Base-by-base conservation (phyloP, 2,797 vertebrate genomes). In the Tympanoctomys barrerae region DNA sequence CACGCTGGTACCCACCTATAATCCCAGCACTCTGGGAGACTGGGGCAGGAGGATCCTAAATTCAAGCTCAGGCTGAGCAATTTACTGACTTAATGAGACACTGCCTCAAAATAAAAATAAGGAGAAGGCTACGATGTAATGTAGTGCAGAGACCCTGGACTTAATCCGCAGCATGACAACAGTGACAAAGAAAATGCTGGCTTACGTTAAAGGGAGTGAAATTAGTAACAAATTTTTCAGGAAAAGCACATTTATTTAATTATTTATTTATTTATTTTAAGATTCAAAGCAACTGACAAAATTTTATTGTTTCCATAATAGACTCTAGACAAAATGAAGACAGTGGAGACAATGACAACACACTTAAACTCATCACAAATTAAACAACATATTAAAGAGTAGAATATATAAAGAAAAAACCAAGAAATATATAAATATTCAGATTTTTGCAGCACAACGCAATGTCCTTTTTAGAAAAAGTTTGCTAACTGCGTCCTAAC, bases 391-490 rank as follows among this genome's bases (percentile, higher is more conserved):
- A 95, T 68, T 94, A 96, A 97, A 96, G 96, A 93, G 94, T 92
- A 97, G 97, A 97, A 97, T 94, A 93, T 81, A 97, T 94, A 91
- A 96, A 94, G 77, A 77, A 95, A 94, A 95, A 96, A 97, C 90
- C 95, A 97, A 98, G 78, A 96, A 98, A 49, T 49, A 98, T 98
- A 98, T 92, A 98, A 98, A 97, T 96, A 98, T 86, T 97, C 97
- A 73, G 1, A 93, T 94, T 97, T 97, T 85, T 97, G 96, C 95
- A 98, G 97, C 94, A 97, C 96, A 98, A 97, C 88, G 96, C 66
- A 98, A 98, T 82, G 68, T 93, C 84, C 78, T 83, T 97, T 96
- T 59, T 54, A 77, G 96, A 97, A 88, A 97, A 84, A 84, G 2
- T 92, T 62, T 98, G 91, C 88, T 94, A 75, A 75, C 13, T 75